Conservation (phyloP, 2,888 invertebrate genomes). For the Drosophila recens region DNA sequence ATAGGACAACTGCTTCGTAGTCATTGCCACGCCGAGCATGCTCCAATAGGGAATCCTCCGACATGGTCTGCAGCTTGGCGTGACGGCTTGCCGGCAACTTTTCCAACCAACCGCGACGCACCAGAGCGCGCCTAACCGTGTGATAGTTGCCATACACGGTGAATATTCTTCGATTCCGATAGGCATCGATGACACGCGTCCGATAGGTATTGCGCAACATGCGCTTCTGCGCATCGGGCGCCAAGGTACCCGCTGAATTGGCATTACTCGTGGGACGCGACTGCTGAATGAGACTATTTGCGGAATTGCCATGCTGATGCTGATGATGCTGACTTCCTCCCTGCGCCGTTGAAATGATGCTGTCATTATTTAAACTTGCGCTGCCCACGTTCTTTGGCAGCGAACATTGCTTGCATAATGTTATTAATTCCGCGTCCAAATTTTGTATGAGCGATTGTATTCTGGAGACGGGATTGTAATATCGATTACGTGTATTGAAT, state of each 20-base stretch:
- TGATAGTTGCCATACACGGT: slow-evolving; percentile 82
- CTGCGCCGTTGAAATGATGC: slow-evolving; percentile 2
- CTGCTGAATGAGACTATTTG: slow-evolving; percentile 29
- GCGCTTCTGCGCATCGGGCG: slow-evolving; percentile 60
- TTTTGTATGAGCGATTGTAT: slow-evolving; percentile 76
- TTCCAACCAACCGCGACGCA: slow-evolving; percentile 91
- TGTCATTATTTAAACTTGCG: not conserved
- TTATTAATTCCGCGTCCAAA: slow-evolving; percentile 70
- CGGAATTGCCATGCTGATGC: slow-evolving; percentile 16
- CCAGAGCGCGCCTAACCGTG: slow-evolving; percentile 86
- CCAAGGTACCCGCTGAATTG: slow-evolving; percentile 11
- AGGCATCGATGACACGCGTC: slow-evolving; percentile 80
- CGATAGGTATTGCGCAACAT: slow-evolving; percentile 72
- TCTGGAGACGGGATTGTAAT: slow-evolving; percentile 71
- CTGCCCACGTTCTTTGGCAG: slow-evolving; percentile 43
- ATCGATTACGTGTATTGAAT: slow-evolving; percentile 46
- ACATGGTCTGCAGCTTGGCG: slow-evolving; percentile 79
- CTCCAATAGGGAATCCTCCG: slow-evolving; percentile 76
- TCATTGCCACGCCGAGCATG: slow-evolving; percentile 82
- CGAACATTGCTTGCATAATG: slow-evolving; percentile 68
- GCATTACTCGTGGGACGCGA: slow-evolving; percentile 9
- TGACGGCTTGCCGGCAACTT: slow-evolving; percentile 86
- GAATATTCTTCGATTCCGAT: slow-evolving; percentile 82
- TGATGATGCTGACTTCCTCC: slow-evolving; percentile 11
- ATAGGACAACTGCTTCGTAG: slow-evolving; percentile 85